Conservation (phyloP, 2,113 vertebrate genomes). For the Corythornis cristatus region DNA sequence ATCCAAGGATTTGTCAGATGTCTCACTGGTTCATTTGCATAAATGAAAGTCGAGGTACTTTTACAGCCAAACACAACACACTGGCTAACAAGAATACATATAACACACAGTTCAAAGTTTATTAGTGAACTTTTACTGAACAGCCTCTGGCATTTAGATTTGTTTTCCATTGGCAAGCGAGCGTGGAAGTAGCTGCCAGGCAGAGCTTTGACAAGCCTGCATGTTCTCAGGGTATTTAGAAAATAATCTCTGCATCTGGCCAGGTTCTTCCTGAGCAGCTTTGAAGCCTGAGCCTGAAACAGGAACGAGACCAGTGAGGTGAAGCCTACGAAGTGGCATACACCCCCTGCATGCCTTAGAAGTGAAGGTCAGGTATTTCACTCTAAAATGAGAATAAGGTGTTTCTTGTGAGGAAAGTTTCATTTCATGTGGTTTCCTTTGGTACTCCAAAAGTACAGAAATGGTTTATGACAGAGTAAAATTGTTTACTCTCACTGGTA, state of each 20-base stretch:
- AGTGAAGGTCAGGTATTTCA: background rate
- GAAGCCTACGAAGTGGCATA: background rate
- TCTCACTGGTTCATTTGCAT: constrained; percentile 60
- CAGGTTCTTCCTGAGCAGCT: constrained; percentile 16
- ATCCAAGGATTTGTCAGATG: constrained; percentile 17
- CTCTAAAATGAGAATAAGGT: background rate
- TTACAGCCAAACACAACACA: constrained; percentile 67
- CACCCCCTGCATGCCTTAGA: background rate
- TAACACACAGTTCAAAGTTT: constrained; percentile 62
- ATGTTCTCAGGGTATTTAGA: constrained; percentile 48
- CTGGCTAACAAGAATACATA: constrained; percentile 46
- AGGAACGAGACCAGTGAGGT: background rate
- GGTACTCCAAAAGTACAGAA: background rate
- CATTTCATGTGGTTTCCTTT: background rate
- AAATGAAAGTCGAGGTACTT: constrained; percentile 47
- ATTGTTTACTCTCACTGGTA: background rate
- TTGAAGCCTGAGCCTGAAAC: constrained; percentile 29
- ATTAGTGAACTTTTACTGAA: constrained; percentile 65
- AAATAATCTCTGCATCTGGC: constrained; percentile 40
- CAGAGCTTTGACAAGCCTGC: constrained; percentile 48
- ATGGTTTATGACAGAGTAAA: background rate
- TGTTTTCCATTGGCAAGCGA: constrained; percentile 66
- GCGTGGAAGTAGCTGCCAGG: constrained; percentile 51
- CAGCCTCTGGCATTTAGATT: constrained; percentile 52
- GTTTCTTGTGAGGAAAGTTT: background rate